phyloP scores from a whole-genome alignment of 37 sponge, comb jelly and placozoan species.

The Theonella swinhoei region DNA sequence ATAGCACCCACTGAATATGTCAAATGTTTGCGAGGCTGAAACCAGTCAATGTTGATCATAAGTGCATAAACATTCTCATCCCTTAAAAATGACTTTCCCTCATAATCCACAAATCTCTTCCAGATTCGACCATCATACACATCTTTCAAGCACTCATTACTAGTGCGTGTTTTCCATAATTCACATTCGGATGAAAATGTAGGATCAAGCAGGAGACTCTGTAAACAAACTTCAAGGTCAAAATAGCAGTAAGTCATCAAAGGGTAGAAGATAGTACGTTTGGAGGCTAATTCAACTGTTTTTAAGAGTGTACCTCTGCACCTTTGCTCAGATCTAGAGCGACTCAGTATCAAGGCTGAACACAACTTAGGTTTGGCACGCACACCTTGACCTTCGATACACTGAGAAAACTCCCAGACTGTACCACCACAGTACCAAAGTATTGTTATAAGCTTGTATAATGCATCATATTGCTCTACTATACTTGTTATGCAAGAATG shows the following conservation, averaged over 20 bases:
- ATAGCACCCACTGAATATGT: conserved; percentile 13
- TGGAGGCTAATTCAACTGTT: neutral
- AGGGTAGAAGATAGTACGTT: neutral
- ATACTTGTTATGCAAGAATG: too few species aligned
- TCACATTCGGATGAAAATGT: neutral
- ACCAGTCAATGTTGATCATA: conserved; percentile 40
- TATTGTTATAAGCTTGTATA: too few species aligned
- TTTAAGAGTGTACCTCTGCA: neutral
- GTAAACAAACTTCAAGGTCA: neutral
- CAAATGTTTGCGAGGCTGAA: conserved; percentile 33
- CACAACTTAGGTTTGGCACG: too few species aligned
- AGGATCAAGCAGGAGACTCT: neutral
- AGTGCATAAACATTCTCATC: too few species aligned
- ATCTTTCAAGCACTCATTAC: neutral
- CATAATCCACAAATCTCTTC: neutral
- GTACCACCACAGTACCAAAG: too few species aligned
- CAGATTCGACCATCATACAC: conserved; percentile 1
- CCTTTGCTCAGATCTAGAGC: too few species aligned
- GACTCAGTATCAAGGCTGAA: too few species aligned
- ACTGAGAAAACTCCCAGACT: too few species aligned
- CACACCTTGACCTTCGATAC: too few species aligned
- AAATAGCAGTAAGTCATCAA: conserved; percentile 1
- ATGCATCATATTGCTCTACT: too few species aligned
- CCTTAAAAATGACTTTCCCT: neutral
- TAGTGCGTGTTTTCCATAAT: neutral